These are phyloP conservation scores for Zaprionus gabonicus DNA, from an alignment of 1,140 invertebrate species.

Conservation along the genomic window DNA sequence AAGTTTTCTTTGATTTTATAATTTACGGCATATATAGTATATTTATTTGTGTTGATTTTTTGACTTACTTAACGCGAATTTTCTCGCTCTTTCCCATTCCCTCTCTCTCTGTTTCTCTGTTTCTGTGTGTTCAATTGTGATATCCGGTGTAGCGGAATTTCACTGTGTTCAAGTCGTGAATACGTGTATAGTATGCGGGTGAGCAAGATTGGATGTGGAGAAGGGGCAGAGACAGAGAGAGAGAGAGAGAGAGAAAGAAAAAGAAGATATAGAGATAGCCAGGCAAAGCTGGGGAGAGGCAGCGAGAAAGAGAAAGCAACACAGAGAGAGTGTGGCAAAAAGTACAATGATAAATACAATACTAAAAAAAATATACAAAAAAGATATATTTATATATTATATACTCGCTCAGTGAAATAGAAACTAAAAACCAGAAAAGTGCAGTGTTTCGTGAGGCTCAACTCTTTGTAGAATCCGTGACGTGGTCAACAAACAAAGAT, in stretches of 20 bases:
- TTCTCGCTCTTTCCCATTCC: slow-evolving; percentile 35
- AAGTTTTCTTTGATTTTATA: not conserved
- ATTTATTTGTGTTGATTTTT: slow-evolving; percentile 48
- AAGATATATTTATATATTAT: too few species aligned
- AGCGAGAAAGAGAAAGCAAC: slow-evolving; percentile 18
- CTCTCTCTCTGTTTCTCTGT: slow-evolving; percentile 45
- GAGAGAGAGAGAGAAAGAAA: not conserved
- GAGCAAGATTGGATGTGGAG: not conserved
- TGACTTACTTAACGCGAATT: slow-evolving; percentile 39
- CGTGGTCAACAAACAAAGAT: not conserved
- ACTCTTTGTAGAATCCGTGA: not conserved
- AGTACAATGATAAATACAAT: slow-evolving; percentile 4
- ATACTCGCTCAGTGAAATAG: not conserved
- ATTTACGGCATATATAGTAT: slow-evolving; percentile 7
- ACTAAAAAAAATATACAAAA: not conserved
- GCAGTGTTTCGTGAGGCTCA: not conserved
- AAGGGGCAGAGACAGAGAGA: not conserved
- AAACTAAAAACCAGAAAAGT: not conserved
- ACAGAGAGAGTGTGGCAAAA: slow-evolving; percentile 27
- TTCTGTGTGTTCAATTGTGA: slow-evolving; percentile 76
- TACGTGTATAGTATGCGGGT: slow-evolving; percentile 7
- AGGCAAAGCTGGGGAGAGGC: not conserved
- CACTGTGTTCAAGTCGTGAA: slow-evolving; percentile 52
- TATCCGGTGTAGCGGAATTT: slow-evolving; percentile 80
- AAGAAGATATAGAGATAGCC: not conserved